Conservation (phyloP, 2,888 invertebrate genomes). For the Aporophyla lueneburgensis region DNA sequence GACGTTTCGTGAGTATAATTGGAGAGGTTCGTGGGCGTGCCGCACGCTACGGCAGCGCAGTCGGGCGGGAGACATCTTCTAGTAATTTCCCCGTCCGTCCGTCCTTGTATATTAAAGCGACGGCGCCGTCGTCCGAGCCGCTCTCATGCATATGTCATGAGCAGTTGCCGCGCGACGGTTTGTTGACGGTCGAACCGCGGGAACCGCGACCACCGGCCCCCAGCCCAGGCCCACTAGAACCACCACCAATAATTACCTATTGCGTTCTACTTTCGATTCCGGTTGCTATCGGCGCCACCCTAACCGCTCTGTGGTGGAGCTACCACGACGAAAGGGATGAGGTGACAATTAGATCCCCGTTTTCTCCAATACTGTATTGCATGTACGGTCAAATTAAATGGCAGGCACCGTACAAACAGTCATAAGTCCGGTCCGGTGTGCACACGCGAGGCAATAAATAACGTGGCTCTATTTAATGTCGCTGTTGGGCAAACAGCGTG, state of each 20-base stretch:
- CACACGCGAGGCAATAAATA: constrained; percentile 85
- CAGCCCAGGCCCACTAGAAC: constrained; percentile 72
- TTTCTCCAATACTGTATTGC: constrained; percentile 84
- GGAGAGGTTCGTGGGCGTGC: constrained; percentile 80
- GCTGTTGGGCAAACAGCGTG: constrained; percentile 70
- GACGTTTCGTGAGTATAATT: constrained; percentile 87
- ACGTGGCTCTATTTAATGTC: constrained; percentile 79
- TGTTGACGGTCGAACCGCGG: constrained; percentile 89
- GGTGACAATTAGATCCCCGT: constrained; percentile 86
- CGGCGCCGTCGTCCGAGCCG: constrained; percentile 82
- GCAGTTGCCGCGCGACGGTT: constrained; percentile 90
- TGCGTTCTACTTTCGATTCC: constrained; percentile 87
- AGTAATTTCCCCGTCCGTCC: constrained; percentile 87
- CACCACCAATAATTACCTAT: constrained; percentile 85
- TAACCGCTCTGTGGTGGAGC: constrained; percentile 62
- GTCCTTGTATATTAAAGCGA: constrained; percentile 89
- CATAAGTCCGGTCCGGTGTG: constrained; percentile 77
- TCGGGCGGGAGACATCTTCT: constrained; percentile 83
- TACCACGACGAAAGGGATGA: constrained; percentile 82
- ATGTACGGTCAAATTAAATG: constrained; percentile 87
- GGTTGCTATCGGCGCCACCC: constrained; percentile 83
- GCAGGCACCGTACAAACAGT: constrained; percentile 84
- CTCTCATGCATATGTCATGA: constrained; percentile 91
- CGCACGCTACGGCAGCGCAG: constrained; percentile 80
- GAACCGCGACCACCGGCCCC: constrained; percentile 84